Evolutionary conservation across 2,888 invertebrate genomes (phyloP).

Genomic region (Acanthacorydalis orientalis): DNA sequence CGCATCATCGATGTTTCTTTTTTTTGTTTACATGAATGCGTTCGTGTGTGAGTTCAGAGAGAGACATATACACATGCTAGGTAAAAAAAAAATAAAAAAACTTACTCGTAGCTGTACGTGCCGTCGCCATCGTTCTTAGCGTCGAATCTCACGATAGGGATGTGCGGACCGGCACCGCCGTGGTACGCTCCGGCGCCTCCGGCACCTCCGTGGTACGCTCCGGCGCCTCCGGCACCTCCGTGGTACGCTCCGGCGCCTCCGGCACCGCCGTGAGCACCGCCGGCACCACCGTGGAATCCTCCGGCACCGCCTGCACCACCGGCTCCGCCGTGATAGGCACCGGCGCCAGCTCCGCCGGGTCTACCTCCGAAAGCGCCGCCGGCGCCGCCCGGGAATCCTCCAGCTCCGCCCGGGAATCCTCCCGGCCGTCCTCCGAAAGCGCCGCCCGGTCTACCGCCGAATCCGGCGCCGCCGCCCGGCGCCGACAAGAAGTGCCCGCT

Average conservation of each 20-base stretch:
- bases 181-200: conserved; percentile 4
- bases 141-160: conserved; percentile 36
- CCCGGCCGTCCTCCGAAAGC: conserved; percentile 10
- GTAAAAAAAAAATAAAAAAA: too few relatives aligned
- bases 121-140: conserved; percentile 41
- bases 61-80: too few relatives aligned
- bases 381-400: conserved; percentile 23
- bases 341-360: conserved; percentile 19
- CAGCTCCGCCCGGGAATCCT: conserved; percentile 12
- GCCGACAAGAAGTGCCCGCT: conserved; percentile 11
- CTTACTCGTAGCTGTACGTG: conserved; percentile 33
- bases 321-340: conserved; percentile 21
- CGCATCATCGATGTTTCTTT: too few relatives aligned
- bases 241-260: conserved; percentile 8
- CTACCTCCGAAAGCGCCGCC: conserved; percentile 19
- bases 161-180: conserved; percentile 18
- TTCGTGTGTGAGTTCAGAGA: too few relatives aligned
- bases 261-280: conserved; percentile 7
- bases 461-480: conserved; percentile 14
- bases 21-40: too few relatives aligned
- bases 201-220: conserved; percentile 5
- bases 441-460: conserved; percentile 12
- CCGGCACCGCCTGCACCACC: conserved; percentile 4
- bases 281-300: conserved; percentile 8
- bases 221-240: conserved; percentile 4